phyloP scores from a whole-genome alignment of 2,113 vertebrate species.

The Notothenia coriiceps region DNA sequence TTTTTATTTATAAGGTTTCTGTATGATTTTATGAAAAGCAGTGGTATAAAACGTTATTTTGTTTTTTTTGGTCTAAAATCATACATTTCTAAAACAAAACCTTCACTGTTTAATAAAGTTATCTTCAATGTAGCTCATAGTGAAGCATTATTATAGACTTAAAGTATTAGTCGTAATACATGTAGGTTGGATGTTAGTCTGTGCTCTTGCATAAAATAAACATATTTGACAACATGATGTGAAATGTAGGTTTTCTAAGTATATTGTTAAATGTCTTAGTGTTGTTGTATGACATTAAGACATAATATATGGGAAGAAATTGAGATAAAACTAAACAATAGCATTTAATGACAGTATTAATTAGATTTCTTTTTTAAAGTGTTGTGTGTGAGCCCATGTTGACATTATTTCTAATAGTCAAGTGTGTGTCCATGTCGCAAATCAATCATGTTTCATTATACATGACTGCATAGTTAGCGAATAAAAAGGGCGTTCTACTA shows the following conservation, averaged over 20 bases:
- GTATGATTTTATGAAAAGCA: too few relatives aligned
- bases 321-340: too few relatives aligned
- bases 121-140: neutral
- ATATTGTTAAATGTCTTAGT: neutral
- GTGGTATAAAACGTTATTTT: neutral
- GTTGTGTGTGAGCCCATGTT: neutral
- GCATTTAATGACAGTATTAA: neutral
- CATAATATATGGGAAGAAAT: neutral
- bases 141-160: neutral
- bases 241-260: neutral
- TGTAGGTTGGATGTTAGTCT: neutral
- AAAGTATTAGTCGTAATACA: neutral
- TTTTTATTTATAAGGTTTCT: neutral
- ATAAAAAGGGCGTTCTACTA: neutral
- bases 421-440: neutral
- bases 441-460: neutral
- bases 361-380: neutral
- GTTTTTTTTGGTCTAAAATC: neutral
- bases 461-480: neutral
- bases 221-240: too few relatives aligned
- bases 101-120: neutral
- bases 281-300: neutral
- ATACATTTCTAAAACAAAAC: constrained; percentile 3
- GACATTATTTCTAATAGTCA: neutral
- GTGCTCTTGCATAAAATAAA: too few relatives aligned